phyloP scores from a whole-genome alignment of 2,797 vertebrate genomes.

The Hoplostethus mediterraneus region DNA sequence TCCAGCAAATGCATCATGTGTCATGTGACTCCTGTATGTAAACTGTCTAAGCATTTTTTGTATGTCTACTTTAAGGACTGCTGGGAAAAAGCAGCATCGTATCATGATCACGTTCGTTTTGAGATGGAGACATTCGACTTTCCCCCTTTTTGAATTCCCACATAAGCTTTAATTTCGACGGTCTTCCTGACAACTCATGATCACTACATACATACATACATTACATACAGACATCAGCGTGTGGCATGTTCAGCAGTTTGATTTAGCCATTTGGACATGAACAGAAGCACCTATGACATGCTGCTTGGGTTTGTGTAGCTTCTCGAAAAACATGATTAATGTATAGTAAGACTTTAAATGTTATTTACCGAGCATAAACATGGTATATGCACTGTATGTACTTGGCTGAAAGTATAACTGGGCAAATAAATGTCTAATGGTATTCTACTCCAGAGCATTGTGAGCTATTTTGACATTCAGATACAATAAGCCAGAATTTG shows the following conservation, averaged over 20 bases:
- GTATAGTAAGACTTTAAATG: slow-evolving; percentile 68
- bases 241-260: slow-evolving; percentile 58
- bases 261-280: slow-evolving; percentile 25
- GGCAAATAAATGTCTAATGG: slow-evolving; percentile 66
- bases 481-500: slow-evolving; percentile 51
- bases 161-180: neutral
- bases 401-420: slow-evolving; percentile 74
- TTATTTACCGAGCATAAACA: slow-evolving; percentile 76
- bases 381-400: slow-evolving; percentile 74
- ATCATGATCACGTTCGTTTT: neutral
- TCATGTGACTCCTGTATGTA: slow-evolving; percentile 35
- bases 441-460: slow-evolving; percentile 76
- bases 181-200: neutral
- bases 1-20: slow-evolving; percentile 19
- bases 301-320: slow-evolving; percentile 73
- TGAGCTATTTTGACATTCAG: slow-evolving; percentile 74
- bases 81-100: slow-evolving; percentile 11
- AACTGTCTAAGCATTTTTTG: slow-evolving; percentile 27
- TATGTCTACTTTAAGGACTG: slow-evolving; percentile 37
- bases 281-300: slow-evolving; percentile 50
- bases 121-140: neutral
- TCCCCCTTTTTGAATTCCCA: neutral
- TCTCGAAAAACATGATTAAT: slow-evolving; percentile 64
- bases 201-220: slow-evolving; percentile 3
- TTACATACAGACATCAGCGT: neutral